Evolutionary conservation across 1,140 invertebrate species (phyloP), one percentile per base, ranked within the genome.

Genomic region (Procambarus virginalis): DNA sequence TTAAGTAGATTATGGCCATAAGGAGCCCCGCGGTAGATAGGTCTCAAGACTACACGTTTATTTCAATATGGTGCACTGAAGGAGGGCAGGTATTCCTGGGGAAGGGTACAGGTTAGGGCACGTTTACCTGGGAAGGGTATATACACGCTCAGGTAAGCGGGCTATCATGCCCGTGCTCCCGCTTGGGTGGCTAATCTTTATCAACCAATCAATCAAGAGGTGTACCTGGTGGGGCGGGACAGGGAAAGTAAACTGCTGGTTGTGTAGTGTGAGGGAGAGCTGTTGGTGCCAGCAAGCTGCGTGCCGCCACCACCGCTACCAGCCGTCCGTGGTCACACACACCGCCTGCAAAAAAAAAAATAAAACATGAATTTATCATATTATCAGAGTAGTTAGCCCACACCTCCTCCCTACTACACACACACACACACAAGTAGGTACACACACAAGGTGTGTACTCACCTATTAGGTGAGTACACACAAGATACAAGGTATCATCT

Each of bases 221-320:
- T 17, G 6, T 79, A 89, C 88, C 88, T 89, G 88, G 46, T 89
- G 86, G 9, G 78, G 78, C 64, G 46, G n/a, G 45, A 48, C 70
- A 70, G 88, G 88, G 76, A 89, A 89, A 22, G 88, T 89, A 58
- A 89, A 89, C 82, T 89, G 88, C 76, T 89, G 88, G 82, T 89
- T 84, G 85, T 55, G 84, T 91, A 79, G 76, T 90, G 83, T 58
- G 91, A 84, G 49, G 84, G 80, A 45, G 88, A 92, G 70, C 51
- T 85, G 81, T 64, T 70, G 49, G n/a, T 77, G 49, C 34, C 77
- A 46, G 20, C 10, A 20, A 49, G 3, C 6, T 84, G 20, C 45
- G 75, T 12, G 83, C 51, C 14, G 83, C 6, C 48, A 22, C 55
- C 55, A 10, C 82, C 68, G 68, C 55, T 60, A 68, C 49, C 48